Conservation (phyloP, 2,113 vertebrate genomes). For the Megalops atlanticus region DNA sequence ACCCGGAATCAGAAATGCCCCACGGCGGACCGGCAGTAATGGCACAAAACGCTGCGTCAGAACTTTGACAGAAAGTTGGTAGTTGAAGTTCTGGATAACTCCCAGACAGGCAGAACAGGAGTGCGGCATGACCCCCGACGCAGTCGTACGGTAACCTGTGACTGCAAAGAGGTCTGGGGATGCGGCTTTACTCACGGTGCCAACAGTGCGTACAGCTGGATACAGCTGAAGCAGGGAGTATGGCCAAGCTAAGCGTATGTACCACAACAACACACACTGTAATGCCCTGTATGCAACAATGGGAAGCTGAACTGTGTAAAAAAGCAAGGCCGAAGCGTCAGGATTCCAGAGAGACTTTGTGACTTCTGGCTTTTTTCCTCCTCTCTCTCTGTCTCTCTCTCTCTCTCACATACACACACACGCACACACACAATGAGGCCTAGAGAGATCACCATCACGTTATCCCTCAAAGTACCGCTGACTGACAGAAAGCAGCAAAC, state of each 20-base stretch:
- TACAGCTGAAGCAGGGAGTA: too few relatives aligned
- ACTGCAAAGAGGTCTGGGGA: background rate
- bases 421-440: background rate
- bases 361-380: too few relatives aligned
- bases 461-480: background rate
- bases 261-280: too few relatives aligned
- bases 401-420: background rate
- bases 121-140: background rate
- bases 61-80: background rate
- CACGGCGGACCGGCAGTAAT: background rate
- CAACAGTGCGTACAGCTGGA: too few relatives aligned
- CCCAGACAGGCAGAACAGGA: too few relatives aligned
- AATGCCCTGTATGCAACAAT: too few relatives aligned
- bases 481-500: background rate
- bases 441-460: background rate
- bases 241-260: too few relatives aligned
- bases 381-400: background rate
- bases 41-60: background rate
- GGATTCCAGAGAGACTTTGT: background rate
- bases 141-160: background rate
- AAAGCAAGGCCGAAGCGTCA: background rate
- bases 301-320: background rate
- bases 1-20: background rate
- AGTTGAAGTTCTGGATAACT: background rate
- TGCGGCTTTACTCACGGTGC: background rate